Conservation (phyloP, 1,140 invertebrate genomes). For the Tetramorium parvispinum region DNA sequence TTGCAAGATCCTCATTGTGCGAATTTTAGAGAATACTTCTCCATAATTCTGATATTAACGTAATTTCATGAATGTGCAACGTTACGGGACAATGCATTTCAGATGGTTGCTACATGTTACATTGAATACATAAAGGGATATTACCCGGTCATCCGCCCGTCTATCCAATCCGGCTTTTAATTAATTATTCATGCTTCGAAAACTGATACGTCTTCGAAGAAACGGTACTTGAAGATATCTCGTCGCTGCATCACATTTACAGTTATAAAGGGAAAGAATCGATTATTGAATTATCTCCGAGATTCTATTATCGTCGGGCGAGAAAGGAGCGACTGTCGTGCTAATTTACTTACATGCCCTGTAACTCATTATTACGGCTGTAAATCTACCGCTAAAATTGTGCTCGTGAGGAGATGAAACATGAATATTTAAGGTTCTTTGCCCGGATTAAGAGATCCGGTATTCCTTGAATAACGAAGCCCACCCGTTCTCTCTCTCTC, state of each 20-base stretch:
- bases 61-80: constrained; percentile 40
- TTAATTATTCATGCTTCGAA: constrained; percentile 49
- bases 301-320: constrained; percentile 33
- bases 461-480: constrained; percentile 60
- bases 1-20: background rate
- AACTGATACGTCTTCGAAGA: constrained; percentile 32
- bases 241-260: background rate
- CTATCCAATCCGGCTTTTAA: constrained; percentile 52
- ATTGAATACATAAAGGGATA: constrained; percentile 57
- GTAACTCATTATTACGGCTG: constrained; percentile 58
- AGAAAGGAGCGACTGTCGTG: background rate
- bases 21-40: constrained; percentile 37
- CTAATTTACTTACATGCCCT: constrained; percentile 58
- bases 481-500: background rate
- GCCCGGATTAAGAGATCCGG: constrained; percentile 59
- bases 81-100: constrained; percentile 49
- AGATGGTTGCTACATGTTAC: constrained; percentile 42
- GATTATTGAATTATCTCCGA: constrained; percentile 1
- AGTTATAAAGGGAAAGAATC: constrained; percentile 30
- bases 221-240: background rate
- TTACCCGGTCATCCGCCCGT: constrained; percentile 35
- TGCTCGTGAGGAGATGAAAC: constrained; percentile 55
- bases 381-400: constrained; percentile 61
- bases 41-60: background rate
- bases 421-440: constrained; percentile 62